Percentiles rank a stretch among this genome's conserved stretches.
phyloP scores from a whole-genome alignment of 2,113 vertebrate species.

The Callopanchax toddi region DNA sequence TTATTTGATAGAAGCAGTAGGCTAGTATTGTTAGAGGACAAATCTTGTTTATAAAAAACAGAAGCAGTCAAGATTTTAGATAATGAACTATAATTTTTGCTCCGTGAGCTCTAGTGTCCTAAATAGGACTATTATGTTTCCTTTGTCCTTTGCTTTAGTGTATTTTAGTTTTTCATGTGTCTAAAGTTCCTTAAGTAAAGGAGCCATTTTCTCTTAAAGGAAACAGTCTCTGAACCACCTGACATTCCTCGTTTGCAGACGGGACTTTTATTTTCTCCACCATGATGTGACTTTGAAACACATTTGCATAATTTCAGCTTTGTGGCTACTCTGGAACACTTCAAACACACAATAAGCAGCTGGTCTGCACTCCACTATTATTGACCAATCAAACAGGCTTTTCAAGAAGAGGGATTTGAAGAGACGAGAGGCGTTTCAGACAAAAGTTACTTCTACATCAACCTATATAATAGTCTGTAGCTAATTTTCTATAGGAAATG shows the following conservation, averaged over 20 bases:
- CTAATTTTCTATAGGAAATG: too few relatives aligned
- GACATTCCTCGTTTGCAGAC: not conserved
- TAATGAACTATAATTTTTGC: not conserved
- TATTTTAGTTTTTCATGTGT: too few relatives aligned
- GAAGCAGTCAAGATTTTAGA: not conserved
- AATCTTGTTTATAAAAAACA: too few relatives aligned
- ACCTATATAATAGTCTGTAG: too few relatives aligned
- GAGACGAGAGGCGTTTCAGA: not conserved
- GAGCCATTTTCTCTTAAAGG: not conserved
- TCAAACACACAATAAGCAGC: not conserved
- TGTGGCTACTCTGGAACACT: not conserved
- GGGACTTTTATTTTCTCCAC: too few relatives aligned
- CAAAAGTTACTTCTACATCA: not conserved
- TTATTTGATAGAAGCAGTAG: not conserved
- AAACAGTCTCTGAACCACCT: not conserved
- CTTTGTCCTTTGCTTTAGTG: not conserved
- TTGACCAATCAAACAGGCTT: not conserved
- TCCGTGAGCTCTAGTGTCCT: not conserved
- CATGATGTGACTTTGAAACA: too few relatives aligned
- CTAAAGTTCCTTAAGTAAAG: not conserved
- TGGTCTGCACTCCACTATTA: not conserved
- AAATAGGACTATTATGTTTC: not conserved
- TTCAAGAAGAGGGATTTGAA: not conserved
- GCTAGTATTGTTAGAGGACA: too few relatives aligned
- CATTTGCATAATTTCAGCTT: not conserved